Base-by-base conservation (phyloP, 2,888 invertebrate species). In the Malacosoma neustria region DNA sequence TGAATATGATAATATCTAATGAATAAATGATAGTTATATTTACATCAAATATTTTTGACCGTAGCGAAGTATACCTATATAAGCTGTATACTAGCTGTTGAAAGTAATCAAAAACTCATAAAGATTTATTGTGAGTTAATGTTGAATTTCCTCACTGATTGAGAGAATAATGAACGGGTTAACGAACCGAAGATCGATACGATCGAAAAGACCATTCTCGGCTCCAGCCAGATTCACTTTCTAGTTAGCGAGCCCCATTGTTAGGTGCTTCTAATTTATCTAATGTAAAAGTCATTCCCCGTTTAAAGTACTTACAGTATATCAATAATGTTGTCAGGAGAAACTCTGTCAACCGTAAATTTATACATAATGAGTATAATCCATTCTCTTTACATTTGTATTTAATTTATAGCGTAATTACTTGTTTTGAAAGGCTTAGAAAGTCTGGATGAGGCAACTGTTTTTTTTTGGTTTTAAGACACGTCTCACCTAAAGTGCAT, bases 211-310 rank as follows among this genome's bases (percentile, higher is more conserved):
- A 66, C 68, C 67, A 72, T 71, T 73, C 70, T 64, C 63, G 57
- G 62, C 64, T 62, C 58, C 63, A 61, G 60, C 61, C 58, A 68
- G 69, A 65, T 69, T 75, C 72, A 80, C 77, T 81, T 81, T 80
- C 74, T 77, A 77, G 72, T 72, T 72, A 69, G 67, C 61, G 61
- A 59, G 54, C 58, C 56, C 75, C 64, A 76, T 80, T 82, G 77
- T 79, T 75, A 64, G 65, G 53, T 51, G 61, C 53, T 54, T 67
- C 60, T 76, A 76, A 75, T 79, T 70, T 72, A 72, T 74, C 66
- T 70, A 66, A 74, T 70, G 69, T 67, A 66, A 67, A 70, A 72
- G 63, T 67, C 57, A 64, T 67, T 72, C 58, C 43, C 51, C 53
- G 46, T 58, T 59, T 51, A 45, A 57, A 56, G 55, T 49, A 45